These are phyloP conservation scores for Austrofundulus limnaeus DNA, from an alignment of 2,113 vertebrate species.

Conservation along the genomic window DNA sequence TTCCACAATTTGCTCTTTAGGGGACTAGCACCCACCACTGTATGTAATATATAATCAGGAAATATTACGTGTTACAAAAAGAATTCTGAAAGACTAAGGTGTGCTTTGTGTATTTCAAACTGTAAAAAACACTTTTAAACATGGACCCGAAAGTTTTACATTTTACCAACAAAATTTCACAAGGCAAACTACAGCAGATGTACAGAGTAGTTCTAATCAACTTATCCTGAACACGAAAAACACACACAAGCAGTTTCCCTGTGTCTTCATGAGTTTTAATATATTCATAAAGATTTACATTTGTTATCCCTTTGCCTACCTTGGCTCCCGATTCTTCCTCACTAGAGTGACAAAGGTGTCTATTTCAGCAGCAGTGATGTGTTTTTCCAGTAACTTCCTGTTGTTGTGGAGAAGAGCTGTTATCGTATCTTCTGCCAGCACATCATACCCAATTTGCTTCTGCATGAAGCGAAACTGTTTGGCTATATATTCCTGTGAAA, in stretches of 20 bases:
- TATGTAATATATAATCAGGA: too few relatives aligned
- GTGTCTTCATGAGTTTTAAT: constrained; percentile 14
- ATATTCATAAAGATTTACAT: constrained; percentile 33
- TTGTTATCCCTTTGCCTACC: constrained; percentile 63
- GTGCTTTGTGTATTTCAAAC: too few relatives aligned
- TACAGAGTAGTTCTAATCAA: too few relatives aligned
- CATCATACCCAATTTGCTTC: constrained; percentile 99
- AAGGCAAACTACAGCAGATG: too few relatives aligned
- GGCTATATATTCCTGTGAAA: constrained; percentile 94
- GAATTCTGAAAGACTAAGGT: too few relatives aligned
- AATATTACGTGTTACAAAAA: too few relatives aligned
- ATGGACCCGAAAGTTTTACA: neutral
- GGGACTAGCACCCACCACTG: too few relatives aligned
- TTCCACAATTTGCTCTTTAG: too few relatives aligned
- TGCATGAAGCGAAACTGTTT: constrained; percentile 99
- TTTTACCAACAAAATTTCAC: neutral
- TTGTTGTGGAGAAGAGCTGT: constrained; percentile 97
- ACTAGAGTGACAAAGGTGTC: constrained; percentile 98
- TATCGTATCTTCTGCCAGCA: constrained; percentile 97
- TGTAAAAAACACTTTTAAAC: too few relatives aligned
- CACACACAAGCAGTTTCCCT: constrained; percentile 30
- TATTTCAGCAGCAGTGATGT: constrained; percentile 97
- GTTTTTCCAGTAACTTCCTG: constrained; percentile 95
- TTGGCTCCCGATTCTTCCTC: constrained; percentile 95
- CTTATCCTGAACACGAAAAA: too few relatives aligned